Percentiles rank a stretch among this genome's conserved stretches.
phyloP scores from a whole-genome alignment of 2,113 vertebrate genomes.

The Anoplopoma fimbria region DNA sequence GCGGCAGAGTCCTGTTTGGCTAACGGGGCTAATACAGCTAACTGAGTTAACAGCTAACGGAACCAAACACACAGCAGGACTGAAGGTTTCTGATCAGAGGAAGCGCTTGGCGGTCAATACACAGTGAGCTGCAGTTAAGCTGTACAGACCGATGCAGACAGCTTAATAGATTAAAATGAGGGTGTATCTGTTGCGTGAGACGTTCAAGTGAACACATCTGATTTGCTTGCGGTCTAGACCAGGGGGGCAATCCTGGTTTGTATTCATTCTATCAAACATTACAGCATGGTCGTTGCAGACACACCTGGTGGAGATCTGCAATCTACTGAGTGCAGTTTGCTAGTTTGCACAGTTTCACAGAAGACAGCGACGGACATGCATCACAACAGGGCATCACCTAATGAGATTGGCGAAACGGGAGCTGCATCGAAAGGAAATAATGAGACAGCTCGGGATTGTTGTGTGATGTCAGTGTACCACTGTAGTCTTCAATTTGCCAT shows the following conservation, averaged over 20 bases:
- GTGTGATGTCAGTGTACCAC: slow-evolving; percentile 21
- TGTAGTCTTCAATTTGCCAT: slow-evolving; percentile 27
- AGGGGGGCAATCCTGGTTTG: not conserved
- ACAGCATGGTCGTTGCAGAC: not conserved
- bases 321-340: not conserved
- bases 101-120: too few species aligned
- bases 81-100: too few species aligned
- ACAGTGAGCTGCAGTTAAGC: too few species aligned
- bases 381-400: slow-evolving; percentile 3
- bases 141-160: too few species aligned
- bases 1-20: too few species aligned
- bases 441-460: slow-evolving; percentile 62
- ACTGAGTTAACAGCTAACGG: not conserved
- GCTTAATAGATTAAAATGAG: not conserved
- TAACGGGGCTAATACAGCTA: not conserved
- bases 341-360: slow-evolving; percentile 15
- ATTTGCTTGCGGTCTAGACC: not conserved
- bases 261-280: not conserved
- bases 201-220: too few species aligned
- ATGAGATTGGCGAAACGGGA: slow-evolving; percentile 12
- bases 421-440: slow-evolving; percentile 54
- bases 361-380: not conserved
- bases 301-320: not conserved
- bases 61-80: too few species aligned
- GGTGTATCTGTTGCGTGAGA: too few species aligned